These are phyloP conservation scores for Pseudomyrmex gracilis DNA, from an alignment of 1,140 invertebrate species.

Conservation along the genomic window DNA sequence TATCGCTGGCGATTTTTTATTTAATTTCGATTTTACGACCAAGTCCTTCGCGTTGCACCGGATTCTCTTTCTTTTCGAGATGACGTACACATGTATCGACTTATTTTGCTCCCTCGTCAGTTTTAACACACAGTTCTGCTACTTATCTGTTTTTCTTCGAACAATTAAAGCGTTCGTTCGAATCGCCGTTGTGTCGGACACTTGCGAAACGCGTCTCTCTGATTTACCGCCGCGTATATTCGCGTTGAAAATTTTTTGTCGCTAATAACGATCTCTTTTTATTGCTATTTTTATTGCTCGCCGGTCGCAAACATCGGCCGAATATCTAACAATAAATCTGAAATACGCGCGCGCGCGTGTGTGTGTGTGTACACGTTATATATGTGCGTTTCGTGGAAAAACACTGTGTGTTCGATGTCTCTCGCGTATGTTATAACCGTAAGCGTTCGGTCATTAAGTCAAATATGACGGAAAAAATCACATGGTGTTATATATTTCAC, in stretches of 20 bases:
- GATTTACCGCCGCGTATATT: constrained; percentile 48
- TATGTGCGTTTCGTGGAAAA: background rate
- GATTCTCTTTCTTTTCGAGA: background rate
- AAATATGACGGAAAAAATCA: constrained; percentile 26
- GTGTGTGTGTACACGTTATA: background rate
- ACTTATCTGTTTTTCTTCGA: constrained; percentile 12
- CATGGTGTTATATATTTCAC: background rate
- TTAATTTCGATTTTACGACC: too few relatives aligned
- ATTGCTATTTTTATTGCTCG: constrained; percentile 35
- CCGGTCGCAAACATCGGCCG: constrained; percentile 2
- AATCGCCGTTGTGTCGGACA: background rate
- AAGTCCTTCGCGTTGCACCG: too few relatives aligned
- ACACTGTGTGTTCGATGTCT: background rate
- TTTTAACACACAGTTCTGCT: background rate
- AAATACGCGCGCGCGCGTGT: constrained; percentile 3
- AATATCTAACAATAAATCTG: constrained; percentile 51
- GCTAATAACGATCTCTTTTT: constrained; percentile 53
- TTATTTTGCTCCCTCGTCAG: background rate
- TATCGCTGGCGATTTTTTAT: constrained; percentile 1
- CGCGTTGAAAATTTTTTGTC: constrained; percentile 13
- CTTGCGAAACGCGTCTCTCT: constrained; percentile 4
- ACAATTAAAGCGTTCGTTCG: constrained; percentile 44
- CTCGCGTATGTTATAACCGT: constrained; percentile 31
- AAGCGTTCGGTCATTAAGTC: constrained; percentile 33
- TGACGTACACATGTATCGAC: too few relatives aligned